Conservation (phyloP, 2,113 vertebrate species). For the Neolamprologus falcicula region DNA sequence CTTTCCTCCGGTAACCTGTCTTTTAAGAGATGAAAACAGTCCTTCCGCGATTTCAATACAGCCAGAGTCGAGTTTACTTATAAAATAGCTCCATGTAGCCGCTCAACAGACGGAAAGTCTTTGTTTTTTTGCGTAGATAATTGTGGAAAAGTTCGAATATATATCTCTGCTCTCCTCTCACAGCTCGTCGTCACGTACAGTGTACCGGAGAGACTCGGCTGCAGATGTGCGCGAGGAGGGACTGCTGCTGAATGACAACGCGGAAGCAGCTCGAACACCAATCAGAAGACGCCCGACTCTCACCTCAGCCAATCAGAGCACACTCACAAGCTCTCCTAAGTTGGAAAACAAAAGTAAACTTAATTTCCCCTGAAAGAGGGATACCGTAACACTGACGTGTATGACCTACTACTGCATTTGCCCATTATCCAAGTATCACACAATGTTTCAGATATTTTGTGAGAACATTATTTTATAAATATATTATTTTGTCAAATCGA, state of each 20-base stretch:
- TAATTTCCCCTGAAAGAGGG: not conserved
- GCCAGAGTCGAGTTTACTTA: not conserved
- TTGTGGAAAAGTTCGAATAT: not conserved
- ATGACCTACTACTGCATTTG: not conserved
- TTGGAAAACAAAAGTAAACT: not conserved
- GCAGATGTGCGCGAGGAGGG: constrained; percentile 6
- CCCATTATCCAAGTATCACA: not conserved
- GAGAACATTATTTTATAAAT: not conserved
- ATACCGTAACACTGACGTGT: not conserved
- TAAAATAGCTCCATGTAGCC: not conserved
- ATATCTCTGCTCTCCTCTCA: not conserved
- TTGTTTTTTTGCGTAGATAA: not conserved
- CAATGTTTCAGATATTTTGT: not conserved
- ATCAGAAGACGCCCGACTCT: constrained; percentile 3
- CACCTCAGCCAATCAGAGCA: constrained; percentile 29
- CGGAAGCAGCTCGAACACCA: constrained; percentile 5
- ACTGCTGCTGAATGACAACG: not conserved
- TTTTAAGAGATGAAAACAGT: not conserved
- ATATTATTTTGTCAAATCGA: not conserved
- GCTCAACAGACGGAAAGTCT: rapidly evolving
- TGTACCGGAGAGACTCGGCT: not conserved
- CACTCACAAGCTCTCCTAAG: not conserved
- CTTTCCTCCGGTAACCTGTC: not conserved
- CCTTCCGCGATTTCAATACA: not conserved
- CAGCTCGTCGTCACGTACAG: not conserved